Evolutionary conservation across 2,888 invertebrate species (phyloP), one percentile per base, ranked within the genome.

Genomic region (Ashinkailepas kermadecensis): DNA sequence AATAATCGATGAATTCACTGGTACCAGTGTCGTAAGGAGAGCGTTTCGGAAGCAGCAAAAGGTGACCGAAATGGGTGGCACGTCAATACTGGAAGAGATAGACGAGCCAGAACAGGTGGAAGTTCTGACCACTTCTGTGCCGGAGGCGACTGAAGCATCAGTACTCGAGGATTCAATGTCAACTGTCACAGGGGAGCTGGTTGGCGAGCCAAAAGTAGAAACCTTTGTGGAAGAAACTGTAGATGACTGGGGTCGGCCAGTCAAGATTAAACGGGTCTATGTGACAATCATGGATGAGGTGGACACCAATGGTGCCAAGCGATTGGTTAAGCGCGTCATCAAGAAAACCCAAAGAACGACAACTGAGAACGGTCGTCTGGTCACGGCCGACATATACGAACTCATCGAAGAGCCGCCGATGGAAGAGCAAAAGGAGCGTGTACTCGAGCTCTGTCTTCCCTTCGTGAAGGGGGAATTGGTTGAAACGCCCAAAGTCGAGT

Each of bases 351-450:
- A 74, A 23, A 54, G 18, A 56, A 74, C 74, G n/a, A 56, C 56
- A 1, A 74, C 10, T 18, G 54, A 15, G 18, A 54, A 56, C 54
- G 74, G 74, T 9, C 74, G 74, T 7, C 54, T 7, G 9, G 74
- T 74, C 10, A 74, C 74, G 18, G 74, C 74, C 21, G 74, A 74
- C 21, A 56, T 74, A 12, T 74, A 56, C 74, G 74, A 74, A 23
- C 74, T 74, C 18, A 74, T 56, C 74, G 74, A 74, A 21, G 74
- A 74, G 21, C 74, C 74, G 11, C 74, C 74, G 9, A 74, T 74
- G 74, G 74, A 74, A 12, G 74, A 74, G 21, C 74, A 74, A 56
- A 6, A 11, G 18, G 74, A 74, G 56, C 54, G 56, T 11, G 74
- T 74, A 56, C 74, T 74, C 18, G 74, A 74, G 56, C 15, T 74